A percentile compares a stretch with the other conserved stretches of the same genome.
Evolutionary conservation across 2,888 invertebrate species (phyloP).

Genomic region (Hyles lineata): DNA sequence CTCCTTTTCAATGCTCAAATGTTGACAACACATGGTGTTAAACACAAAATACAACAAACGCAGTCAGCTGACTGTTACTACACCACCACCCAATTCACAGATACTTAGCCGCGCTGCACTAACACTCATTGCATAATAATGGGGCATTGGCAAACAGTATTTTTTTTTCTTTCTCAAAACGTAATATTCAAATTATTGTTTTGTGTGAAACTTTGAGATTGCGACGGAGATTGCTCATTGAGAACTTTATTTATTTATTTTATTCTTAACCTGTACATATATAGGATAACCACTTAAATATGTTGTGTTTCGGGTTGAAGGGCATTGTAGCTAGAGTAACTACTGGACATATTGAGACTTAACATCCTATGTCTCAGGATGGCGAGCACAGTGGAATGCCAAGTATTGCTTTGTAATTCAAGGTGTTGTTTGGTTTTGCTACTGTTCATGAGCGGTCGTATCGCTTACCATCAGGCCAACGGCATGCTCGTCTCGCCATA

Average conservation of each 20-base stretch:
- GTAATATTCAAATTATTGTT: conserved; percentile 16
- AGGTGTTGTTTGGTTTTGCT: too few relatives aligned
- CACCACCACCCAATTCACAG: conserved; percentile 12
- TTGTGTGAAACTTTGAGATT: conserved; percentile 1
- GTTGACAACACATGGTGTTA: background rate
- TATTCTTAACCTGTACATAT: background rate
- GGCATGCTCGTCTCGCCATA: too few relatives aligned
- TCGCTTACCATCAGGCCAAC: too few relatives aligned
- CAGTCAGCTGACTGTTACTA: background rate
- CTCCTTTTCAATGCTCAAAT: background rate
- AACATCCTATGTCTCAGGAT: too few relatives aligned
- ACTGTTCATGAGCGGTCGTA: too few relatives aligned
- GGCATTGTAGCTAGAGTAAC: too few relatives aligned
- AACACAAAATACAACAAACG: background rate
- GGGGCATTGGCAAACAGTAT: conserved; percentile 19
- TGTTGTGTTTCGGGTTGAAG: too few relatives aligned
- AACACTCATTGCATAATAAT: conserved; percentile 12
- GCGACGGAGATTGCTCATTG: background rate
- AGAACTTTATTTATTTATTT: conserved; percentile 19
- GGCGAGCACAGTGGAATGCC: too few relatives aligned
- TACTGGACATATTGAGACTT: too few relatives aligned
- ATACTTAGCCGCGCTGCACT: conserved; percentile 19
- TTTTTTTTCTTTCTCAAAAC: conserved; percentile 3
- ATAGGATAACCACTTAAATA: too few relatives aligned
- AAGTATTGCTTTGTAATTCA: too few relatives aligned